Base-by-base conservation (phyloP, 2,888 invertebrate genomes). In the Zelleria hepariella region DNA sequence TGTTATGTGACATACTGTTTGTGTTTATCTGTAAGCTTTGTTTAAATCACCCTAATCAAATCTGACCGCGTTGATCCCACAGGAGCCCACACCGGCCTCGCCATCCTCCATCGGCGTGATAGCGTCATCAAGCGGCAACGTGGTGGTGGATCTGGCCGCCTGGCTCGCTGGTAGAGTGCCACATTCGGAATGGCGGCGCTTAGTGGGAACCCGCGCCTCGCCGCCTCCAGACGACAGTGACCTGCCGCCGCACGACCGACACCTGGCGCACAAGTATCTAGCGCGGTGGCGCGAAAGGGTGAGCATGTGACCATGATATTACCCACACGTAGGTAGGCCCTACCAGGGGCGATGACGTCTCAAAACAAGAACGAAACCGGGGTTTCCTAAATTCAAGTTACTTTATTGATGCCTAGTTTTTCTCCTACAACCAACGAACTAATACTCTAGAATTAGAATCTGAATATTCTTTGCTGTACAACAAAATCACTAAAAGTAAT, bases 131-230 rank as follows among this genome's bases (percentile, higher is more conserved):
- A 60, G 80, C 42, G 73, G 86, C 72, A 73, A 85, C 80, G 62
- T 86, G 59, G 86, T 87, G 25, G 80, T 92, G 24, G 87, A 91
- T 62, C 77, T 92, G 58, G 89, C 86, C 1, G 90, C 90, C 42
- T 91, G 90, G 89, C 69, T 89, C 60, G 81, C 81, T 21, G 88
- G 89, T 15, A 49, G 49, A 27, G 86, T 89, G 65, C 77, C 86
- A 58, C 83, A 79, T 69, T 63, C 70, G 27, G 77, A 81, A 62
- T 88, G 89, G 89, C 74, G 82, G 1, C 78, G 83, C 1, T 76
- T 87, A 56, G 72, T 74, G 57, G 68, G 66, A 62, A 2, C 49
- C 61, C 57, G 60, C 63, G 62, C 65, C 59, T 58, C 64, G 20
- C 68, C 64, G 62, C 62, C 68, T 58, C 64, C 72, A 53, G 62